Evolutionary conservation across 2,888 invertebrate genomes (phyloP).

Genomic region (Bedellia somnulentella): DNA sequence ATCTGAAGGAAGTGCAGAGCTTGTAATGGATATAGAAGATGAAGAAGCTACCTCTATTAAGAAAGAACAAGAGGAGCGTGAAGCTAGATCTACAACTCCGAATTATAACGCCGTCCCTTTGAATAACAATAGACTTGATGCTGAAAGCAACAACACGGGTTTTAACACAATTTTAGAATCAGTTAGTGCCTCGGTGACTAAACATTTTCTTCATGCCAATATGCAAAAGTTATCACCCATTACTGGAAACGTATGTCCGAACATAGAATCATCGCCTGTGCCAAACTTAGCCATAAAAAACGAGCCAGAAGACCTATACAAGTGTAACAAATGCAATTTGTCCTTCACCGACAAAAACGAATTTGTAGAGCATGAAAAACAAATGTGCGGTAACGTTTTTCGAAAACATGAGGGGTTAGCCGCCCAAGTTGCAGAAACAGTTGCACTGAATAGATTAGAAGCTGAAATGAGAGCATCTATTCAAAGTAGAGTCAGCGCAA

Average conservation of each 20-base stretch:
- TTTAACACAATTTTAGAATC: conserved; percentile 75
- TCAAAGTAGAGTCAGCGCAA: conserved; percentile 57
- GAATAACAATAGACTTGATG: conserved; percentile 25
- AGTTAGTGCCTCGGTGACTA: conserved; percentile 73
- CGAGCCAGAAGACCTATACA: conserved; percentile 39
- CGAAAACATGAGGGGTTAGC: conserved; percentile 72
- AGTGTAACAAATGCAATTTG: conserved; percentile 63
- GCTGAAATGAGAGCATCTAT: conserved; percentile 37
- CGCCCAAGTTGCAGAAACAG: conserved; percentile 74
- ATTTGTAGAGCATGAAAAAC: conserved; percentile 73
- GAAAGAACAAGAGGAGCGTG: conserved; percentile 38
- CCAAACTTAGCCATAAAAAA: conserved; percentile 31
- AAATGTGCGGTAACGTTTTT: conserved; percentile 58
- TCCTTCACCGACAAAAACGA: conserved; percentile 61
- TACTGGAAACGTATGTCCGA: conserved; percentile 42
- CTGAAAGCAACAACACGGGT: conserved; percentile 58
- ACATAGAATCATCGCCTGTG: conserved; percentile 27
- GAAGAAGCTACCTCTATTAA: conserved; percentile 51
- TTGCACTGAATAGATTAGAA: conserved; percentile 55
- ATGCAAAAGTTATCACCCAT: conserved; percentile 67
- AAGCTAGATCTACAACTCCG: conserved; percentile 20
- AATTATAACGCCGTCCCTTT: conserved; percentile 32
- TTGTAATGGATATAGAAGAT: conserved; percentile 71
- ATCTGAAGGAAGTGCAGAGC: conserved; percentile 59
- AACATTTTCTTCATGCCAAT: conserved; percentile 71